Base-by-base conservation (phyloP, 2,888 invertebrate genomes). In the Neria commutata region DNA sequence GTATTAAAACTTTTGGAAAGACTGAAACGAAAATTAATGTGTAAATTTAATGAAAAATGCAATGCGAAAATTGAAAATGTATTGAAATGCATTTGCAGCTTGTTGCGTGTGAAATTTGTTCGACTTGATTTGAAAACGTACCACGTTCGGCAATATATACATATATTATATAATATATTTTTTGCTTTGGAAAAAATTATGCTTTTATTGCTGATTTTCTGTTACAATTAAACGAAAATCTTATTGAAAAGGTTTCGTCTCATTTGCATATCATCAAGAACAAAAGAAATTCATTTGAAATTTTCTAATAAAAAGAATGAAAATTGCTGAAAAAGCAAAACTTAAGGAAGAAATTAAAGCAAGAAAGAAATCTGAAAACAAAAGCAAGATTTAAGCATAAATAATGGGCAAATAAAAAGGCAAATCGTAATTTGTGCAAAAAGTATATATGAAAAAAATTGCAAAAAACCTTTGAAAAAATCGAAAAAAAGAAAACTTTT, bases 251-350 rank as follows among this genome's bases (percentile, higher is more conserved):
- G 70, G 68, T 70, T 70, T 70, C 69, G 66, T 66, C 66, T 70
- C 66, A 67, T 70, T 70, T 70, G 70, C 70, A 70, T 70, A 68
- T 70, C 70, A 69, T 61, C 56, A 60, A 61, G 60, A 56, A 29
- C 42, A 26, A 54, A 50, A 54, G 46, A 25, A n/a, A n/a, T n/a
- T n/a, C n/a, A n/a, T n/a, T n/a, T n/a, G n/a, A n/a, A n/a, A n/a
- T n/a, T n/a, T n/a, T n/a, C n/a, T n/a, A n/a, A n/a, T n/a, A n/a
- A n/a, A n/a, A n/a, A n/a, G n/a, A n/a, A n/a, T n/a, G n/a, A n/a
- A n/a, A n/a, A n/a, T n/a, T n/a, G n/a, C n/a, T n/a, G n/a, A n/a
- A n/a, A 25, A 40, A 51, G 49, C 40, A 23, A 17, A 42, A 51
- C 25, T 29, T 46, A 16, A 48, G 47, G 17, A 1, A 51, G 49